A percentile compares a stretch with the other conserved stretches of the same genome.
These are phyloP conservation scores for Callosobruchus maculatus DNA, from an alignment of 2,888 invertebrate species.

Conservation along the genomic window DNA sequence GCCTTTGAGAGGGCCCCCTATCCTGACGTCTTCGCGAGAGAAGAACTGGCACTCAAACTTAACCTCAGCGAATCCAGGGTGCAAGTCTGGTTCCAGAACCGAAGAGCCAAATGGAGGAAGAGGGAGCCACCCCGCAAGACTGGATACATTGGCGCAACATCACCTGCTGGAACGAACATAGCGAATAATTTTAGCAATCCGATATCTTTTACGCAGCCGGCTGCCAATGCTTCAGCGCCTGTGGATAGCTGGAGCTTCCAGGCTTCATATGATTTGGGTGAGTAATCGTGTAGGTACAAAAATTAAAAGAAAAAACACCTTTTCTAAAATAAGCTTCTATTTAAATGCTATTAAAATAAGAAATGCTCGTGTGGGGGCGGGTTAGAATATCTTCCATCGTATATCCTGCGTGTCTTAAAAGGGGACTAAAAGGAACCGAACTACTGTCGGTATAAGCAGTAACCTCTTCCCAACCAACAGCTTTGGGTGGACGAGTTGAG, in stretches of 20 bases:
- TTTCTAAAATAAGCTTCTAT: no score
- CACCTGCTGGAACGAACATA: conserved; percentile 59
- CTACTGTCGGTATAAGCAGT: no score
- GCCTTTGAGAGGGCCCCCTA: conserved; percentile 95
- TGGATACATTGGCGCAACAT: conserved; percentile 69
- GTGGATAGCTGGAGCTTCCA: conserved; percentile 75
- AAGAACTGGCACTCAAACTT: conserved; percentile 87
- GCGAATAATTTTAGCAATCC: conserved; percentile 52
- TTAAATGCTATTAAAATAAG: no score
- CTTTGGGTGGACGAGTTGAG: no score
- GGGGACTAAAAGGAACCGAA: no score
- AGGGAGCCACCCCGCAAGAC: conserved; percentile 90
- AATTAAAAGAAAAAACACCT: no score
- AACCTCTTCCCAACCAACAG: no score
- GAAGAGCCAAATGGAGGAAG: conserved; percentile 92
- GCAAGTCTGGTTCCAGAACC: conserved; percentile 85
- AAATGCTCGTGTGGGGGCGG: no score
- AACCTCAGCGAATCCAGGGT: conserved; percentile 79
- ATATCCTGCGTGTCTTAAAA: no score
- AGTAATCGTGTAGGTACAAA: not conserved
- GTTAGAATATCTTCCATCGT: no score
- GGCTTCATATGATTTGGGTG: conserved; percentile 67
- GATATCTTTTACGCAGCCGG: conserved; percentile 55
- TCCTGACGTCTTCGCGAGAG: conserved; percentile 92
- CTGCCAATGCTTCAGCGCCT: conserved; percentile 47